A percentile compares a stretch with the other conserved stretches of the same genome.
Conservation (phyloP, 2,113 vertebrate species). For the Fulmarus glacialis region DNA sequence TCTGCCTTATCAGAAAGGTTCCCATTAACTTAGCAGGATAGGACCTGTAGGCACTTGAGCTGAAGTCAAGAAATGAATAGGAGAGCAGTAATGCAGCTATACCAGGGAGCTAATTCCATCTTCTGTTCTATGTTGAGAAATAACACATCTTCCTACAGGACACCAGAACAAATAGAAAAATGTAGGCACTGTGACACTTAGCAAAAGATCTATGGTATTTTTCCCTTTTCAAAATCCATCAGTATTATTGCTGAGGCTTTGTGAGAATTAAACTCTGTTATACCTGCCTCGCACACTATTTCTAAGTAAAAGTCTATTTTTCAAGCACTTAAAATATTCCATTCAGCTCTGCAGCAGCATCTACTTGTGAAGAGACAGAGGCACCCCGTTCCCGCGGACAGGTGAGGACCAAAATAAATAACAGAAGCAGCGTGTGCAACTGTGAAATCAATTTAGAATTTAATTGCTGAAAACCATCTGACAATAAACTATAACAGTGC, state of each 20-base stretch:
- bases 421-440: conserved; percentile 18
- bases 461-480: conserved; percentile 62
- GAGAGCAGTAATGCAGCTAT: neutral
- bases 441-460: conserved; percentile 69
- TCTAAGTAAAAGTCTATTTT: conserved; percentile 42
- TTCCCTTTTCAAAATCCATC: conserved; percentile 40
- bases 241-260: neutral
- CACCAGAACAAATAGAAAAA: conserved; percentile 37
- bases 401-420: conserved; percentile 60
- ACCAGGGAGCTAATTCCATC: conserved; percentile 23
- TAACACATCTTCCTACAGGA: conserved; percentile 27
- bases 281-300: neutral
- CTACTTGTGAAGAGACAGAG: neutral
- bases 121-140: neutral
- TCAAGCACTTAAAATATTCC: conserved; percentile 28
- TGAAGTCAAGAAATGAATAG: conserved; percentile 14
- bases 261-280: conserved; percentile 41
- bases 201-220: neutral
- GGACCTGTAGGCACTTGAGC: conserved; percentile 21
- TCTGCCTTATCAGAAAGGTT: conserved; percentile 42
- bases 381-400: neutral
- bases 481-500: conserved; percentile 61
- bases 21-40: conserved; percentile 28
- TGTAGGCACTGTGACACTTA: neutral
- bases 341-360: neutral